phyloP scores from a whole-genome alignment of 1,140 invertebrate species.

The Asbolus verrucosus region DNA sequence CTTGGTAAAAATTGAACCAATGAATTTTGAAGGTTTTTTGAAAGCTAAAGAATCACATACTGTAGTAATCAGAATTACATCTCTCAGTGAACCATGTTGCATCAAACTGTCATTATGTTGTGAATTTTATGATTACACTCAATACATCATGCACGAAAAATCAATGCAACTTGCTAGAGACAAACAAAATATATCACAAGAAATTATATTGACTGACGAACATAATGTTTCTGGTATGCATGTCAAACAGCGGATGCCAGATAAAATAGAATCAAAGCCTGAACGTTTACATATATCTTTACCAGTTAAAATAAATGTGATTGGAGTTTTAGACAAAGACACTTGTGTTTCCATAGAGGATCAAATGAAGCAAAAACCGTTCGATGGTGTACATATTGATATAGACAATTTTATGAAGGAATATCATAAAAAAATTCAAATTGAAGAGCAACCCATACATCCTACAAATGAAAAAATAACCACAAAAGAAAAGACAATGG shows the following conservation, averaged over 20 bases:
- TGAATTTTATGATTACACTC: constrained; percentile 7
- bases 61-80: constrained; percentile 25
- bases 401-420: background rate
- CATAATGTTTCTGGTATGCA: no score
- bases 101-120: background rate
- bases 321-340: constrained; percentile 25
- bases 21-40: constrained; percentile 25
- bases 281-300: constrained; percentile 4
- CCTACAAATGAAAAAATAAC: background rate
- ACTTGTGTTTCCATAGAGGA: background rate
- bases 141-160: background rate
- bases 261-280: constrained; percentile 12
- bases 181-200: no score
- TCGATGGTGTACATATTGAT: background rate
- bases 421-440: background rate
- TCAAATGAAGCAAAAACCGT: constrained; percentile 43
- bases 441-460: background rate
- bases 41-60: constrained; percentile 26
- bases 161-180: no score
- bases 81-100: constrained; percentile 23
- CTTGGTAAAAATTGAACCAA: constrained; percentile 3
- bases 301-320: constrained; percentile 4
- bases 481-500: no score
- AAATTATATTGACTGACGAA: no score
- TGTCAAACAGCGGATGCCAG: no score